phyloP scores from a whole-genome alignment of 2,113 vertebrate genomes.

The Seriola rivoliana region DNA sequence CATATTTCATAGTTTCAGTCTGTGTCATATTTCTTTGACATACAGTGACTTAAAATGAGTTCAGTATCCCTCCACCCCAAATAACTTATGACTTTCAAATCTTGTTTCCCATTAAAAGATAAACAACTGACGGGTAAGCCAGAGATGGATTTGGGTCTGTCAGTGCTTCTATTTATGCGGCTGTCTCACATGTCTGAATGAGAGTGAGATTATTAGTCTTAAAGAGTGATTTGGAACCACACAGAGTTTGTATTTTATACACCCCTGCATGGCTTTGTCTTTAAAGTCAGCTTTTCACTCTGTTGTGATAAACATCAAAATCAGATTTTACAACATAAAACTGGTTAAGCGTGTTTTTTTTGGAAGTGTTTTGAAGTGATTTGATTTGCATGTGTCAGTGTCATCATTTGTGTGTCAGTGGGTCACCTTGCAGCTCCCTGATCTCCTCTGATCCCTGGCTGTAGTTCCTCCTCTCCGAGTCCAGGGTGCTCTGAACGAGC shows the following conservation, averaged over 20 bases:
- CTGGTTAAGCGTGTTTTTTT: background rate
- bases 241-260: background rate
- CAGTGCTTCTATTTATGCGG: slow-evolving; percentile 14
- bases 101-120: slow-evolving; percentile 15
- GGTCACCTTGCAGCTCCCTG: slow-evolving; percentile 93
- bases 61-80: background rate
- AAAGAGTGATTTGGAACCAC: background rate
- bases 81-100: slow-evolving; percentile 13
- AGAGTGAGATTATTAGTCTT: background rate
- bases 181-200: slow-evolving; percentile 1
- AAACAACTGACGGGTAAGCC: slow-evolving; percentile 10
- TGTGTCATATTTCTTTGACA: background rate
- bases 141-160: slow-evolving; percentile 1
- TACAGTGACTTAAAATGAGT: background rate
- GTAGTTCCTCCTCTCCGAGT: slow-evolving; percentile 93
- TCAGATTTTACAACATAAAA: too few species aligned
- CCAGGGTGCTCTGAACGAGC: slow-evolving; percentile 92
- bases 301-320: background rate
- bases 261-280: background rate
- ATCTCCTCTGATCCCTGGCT: slow-evolving; percentile 97
- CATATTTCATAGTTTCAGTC: background rate
- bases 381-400: background rate
- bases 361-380: background rate
- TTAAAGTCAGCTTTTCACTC: background rate
- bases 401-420: background rate